Percentiles rank a stretch among this genome's conserved stretches.
phyloP scores from a whole-genome alignment of 1,140 invertebrate species.

The Sipha flava region DNA sequence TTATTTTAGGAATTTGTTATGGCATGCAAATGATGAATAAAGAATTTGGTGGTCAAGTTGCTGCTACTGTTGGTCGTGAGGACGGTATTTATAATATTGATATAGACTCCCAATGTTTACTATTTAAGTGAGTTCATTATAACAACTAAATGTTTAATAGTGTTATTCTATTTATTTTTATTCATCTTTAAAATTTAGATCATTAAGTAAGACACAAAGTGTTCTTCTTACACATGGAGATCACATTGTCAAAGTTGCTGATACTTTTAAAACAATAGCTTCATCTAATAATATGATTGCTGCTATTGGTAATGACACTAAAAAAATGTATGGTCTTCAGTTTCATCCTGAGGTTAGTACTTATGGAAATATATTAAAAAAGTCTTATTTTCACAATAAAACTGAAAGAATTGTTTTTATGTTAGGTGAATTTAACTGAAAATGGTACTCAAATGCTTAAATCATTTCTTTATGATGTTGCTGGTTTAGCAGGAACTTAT shows the following conservation, averaged over 20 bases:
- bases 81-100: slow-evolving; percentile 91
- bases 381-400: too few relatives aligned
- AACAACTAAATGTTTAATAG: not conserved
- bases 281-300: slow-evolving; percentile 76
- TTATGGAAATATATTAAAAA: not conserved
- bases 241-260: slow-evolving; percentile 82
- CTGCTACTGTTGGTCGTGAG: slow-evolving; percentile 76
- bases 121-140: slow-evolving; percentile 76
- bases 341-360: slow-evolving; percentile 79
- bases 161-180: not conserved
- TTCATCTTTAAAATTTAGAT: slow-evolving; percentile 50
- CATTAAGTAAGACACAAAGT: slow-evolving; percentile 73
- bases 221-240: slow-evolving; percentile 96
- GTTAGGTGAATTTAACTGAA: slow-evolving; percentile 78
- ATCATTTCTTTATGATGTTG: slow-evolving; percentile 91
- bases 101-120: slow-evolving; percentile 75
- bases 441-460: slow-evolving; percentile 86
- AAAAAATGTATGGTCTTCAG: slow-evolving; percentile 90
- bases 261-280: slow-evolving; percentile 73
- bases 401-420: slow-evolving; percentile 36
- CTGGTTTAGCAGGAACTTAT: slow-evolving; percentile 75
- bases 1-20: slow-evolving; percentile 81
- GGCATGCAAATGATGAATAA: slow-evolving; percentile 99
- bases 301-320: slow-evolving; percentile 84
- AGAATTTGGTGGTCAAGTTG: slow-evolving; percentile 90